phyloP scores from a whole-genome alignment of 2,888 invertebrate species.

The Caradrina kadenii region DNA sequence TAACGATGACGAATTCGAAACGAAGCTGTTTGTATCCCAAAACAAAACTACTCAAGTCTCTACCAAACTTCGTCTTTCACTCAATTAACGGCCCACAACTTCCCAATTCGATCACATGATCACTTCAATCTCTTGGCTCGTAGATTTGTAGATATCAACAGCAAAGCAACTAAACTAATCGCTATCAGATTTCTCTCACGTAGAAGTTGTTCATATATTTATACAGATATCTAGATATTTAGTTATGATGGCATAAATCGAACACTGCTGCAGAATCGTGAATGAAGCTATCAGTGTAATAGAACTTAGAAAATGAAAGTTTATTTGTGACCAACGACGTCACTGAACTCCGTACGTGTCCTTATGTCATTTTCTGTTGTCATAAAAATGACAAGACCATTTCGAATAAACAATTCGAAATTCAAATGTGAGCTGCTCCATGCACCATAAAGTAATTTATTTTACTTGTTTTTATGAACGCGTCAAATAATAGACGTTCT shows the following conservation, averaged over 20 bases:
- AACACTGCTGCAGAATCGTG: conserved; percentile 31
- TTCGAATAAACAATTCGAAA: conserved; percentile 24
- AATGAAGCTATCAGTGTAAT: conserved; percentile 13
- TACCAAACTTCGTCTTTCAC: too few species aligned
- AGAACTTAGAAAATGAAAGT: conserved; percentile 23
- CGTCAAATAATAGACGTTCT: too few species aligned
- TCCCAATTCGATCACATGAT: conserved; percentile 21
- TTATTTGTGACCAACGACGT: conserved; percentile 27
- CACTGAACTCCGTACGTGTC: conserved; percentile 1
- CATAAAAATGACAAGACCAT: not conserved
- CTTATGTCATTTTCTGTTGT: conserved; percentile 8
- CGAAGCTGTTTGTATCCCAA: too few species aligned
- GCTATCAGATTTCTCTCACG: conserved; percentile 50
- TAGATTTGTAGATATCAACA: conserved; percentile 21
- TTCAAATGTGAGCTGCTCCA: conserved; percentile 22
- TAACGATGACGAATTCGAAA: too few species aligned
- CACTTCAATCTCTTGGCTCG: not conserved
- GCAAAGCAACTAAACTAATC: conserved; percentile 8
- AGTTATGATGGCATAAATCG: conserved; percentile 38
- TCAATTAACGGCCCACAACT: not conserved
- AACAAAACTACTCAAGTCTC: too few species aligned
- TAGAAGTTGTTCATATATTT: conserved; percentile 29
- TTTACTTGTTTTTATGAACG: conserved; percentile 12
- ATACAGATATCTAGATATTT: conserved; percentile 26
- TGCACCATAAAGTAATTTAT: conserved; percentile 16